Evolutionary conservation across 2,113 vertebrate genomes (phyloP).

Genomic region (Ageneiosus marmoratus): DNA sequence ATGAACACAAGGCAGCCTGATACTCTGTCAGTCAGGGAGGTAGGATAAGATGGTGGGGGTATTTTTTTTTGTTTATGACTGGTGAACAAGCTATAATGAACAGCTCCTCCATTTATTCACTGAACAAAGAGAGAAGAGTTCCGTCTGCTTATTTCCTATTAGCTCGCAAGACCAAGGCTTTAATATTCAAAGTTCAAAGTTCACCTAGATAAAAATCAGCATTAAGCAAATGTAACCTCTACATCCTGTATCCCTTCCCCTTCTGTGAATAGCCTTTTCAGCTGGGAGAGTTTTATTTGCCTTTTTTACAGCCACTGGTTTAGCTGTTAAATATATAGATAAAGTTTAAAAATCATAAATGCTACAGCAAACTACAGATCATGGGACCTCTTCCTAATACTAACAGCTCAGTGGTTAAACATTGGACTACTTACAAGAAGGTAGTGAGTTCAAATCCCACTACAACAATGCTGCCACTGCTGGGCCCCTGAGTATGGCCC

Average conservation of each 20-base stretch:
- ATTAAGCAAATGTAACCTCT: background rate
- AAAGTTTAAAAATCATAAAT: background rate
- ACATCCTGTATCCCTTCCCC: background rate
- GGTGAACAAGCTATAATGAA: too few relatives aligned
- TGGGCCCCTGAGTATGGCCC: too few relatives aligned
- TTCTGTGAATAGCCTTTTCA: background rate
- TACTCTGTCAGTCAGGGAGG: too few relatives aligned
- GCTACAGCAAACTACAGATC: background rate
- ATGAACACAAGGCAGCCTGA: too few relatives aligned
- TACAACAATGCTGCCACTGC: too few relatives aligned
- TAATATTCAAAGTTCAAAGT: background rate
- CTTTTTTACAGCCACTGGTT: background rate
- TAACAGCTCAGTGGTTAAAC: background rate
- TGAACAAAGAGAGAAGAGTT: background rate
- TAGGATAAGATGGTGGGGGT: too few relatives aligned
- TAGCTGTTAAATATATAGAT: background rate
- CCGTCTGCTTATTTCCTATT: background rate
- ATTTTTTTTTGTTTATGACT: too few relatives aligned
- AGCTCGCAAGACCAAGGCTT: background rate
- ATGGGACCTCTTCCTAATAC: background rate
- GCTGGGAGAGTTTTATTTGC: background rate
- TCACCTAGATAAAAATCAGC: background rate
- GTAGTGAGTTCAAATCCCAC: too few relatives aligned
- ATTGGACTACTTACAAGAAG: too few relatives aligned
- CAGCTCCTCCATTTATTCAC: background rate